Evolutionary conservation across 1,140 invertebrate species (phyloP), one percentile per base, ranked within the genome.

Genomic region (Leptinotarsa defecta): DNA sequence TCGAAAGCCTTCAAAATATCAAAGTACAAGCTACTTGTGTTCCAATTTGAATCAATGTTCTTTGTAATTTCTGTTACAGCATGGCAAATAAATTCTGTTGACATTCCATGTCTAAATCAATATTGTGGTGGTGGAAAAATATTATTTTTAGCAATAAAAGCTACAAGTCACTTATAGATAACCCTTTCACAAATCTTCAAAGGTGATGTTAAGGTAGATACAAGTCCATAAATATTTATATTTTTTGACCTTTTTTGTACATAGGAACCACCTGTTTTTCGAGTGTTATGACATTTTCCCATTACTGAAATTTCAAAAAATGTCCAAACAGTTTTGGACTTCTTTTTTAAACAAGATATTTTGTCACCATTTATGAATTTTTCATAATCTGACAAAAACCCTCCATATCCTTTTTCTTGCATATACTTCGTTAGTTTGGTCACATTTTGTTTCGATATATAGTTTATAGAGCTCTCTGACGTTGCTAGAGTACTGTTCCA

Each of bases 201-300:
- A 17, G 65, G 65, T 34, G 27, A 27, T 13, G 65, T 65, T n/a
- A 24, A 34, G 19, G 52, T 68, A 49, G 64, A 27, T 49, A 74
- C 34, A 19, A 65, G 65, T 68, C 73, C 57, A 24, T 74, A 69
- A 61, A 69, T 74, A 68, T 68, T 74, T 61, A 68, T 17, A 43
- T n/a, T 24, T 17, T 43, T 74, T 15, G 15, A 43, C 13, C 65
- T 64, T 69, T 68, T 65, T 69, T 74, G 17, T 69, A 11, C 1
- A 69, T 22, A 13, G 48, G 22, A 13, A 34, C 15, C 8, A 69
- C 22, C 68, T 48, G 3, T 65, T 13, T 2, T 65, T 22, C 1
- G 13, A 13, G 5, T 65, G 0, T n/a, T n/a, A 8, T 24, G 27
- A 5, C 27, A 27, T 27, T 27, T 27, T 27, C 27, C 27, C 27